phyloP scores from a whole-genome alignment of 2,888 invertebrate genomes.

The Bimastos eiseni region DNA sequence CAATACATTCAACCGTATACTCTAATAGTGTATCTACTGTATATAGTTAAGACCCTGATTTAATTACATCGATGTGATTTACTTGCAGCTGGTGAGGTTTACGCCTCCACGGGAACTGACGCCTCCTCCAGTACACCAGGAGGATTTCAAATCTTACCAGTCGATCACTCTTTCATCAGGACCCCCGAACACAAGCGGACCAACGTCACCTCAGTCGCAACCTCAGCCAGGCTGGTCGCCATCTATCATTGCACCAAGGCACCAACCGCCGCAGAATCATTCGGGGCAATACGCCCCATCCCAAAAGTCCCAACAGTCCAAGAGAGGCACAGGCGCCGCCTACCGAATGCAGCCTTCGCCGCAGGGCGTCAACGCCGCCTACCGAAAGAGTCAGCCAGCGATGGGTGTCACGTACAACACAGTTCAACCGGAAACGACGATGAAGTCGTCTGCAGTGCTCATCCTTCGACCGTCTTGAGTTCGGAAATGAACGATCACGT shows the following conservation, averaged over 20 bases:
- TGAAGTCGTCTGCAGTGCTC: constrained; percentile 30
- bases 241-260: background rate
- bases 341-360: background rate
- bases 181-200: background rate
- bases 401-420: background rate
- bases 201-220: background rate
- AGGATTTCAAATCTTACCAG: constrained; percentile 35
- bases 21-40: background rate
- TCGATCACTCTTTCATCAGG: constrained; percentile 27
- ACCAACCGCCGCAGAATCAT: background rate
- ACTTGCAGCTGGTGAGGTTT: constrained; percentile 42
- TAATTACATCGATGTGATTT: background rate
- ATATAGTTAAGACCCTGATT: background rate
- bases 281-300: background rate
- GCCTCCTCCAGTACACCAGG: constrained; percentile 37
- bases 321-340: background rate
- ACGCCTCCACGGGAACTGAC: constrained; percentile 44
- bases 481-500: background rate
- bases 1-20: background rate
- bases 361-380: background rate
- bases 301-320: background rate
- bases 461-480: background rate
- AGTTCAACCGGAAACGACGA: constrained; percentile 25
- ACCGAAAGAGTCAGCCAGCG: background rate
- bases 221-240: background rate